Base-by-base conservation (phyloP, 2,113 vertebrate genomes). In the Leucosticte australis region DNA sequence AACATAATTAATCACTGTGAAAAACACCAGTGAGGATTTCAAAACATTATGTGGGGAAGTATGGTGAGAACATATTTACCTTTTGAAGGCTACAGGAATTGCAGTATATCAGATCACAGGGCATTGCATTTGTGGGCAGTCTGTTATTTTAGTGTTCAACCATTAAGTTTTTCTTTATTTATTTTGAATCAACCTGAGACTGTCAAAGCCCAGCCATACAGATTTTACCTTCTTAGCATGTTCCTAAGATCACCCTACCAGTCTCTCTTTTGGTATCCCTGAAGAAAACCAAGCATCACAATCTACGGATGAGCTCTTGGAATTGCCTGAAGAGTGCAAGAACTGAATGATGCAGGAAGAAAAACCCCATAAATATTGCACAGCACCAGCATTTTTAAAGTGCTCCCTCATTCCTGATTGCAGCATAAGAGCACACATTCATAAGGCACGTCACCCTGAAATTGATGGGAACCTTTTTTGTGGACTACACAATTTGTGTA, bases 1-100 rank as follows among this genome's bases (percentile, higher is more conserved):
- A 92, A 67, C 50, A 55, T 95, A 96, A 97, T 97, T 94, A 94
- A 96, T 71, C 74, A 77, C 53, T 50, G 56, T 90, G 83, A 90
- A 91, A 94, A 94, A 88, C 59, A 86, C 31, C 57, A 90, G 68
- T 59, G 64, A 83, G n/a, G 68, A 78, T 78, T 73, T 86, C 26
- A 92, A 95, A 94, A 94, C 69, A 35, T 64, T 93, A 47, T 75
- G 86, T 80, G 56, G 31, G 28, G 69, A 92, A 89, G 59, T 85
- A 46, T 73, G 57, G 85, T 96, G 94, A 92, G 26, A 73, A 79
- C 37, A 57, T 83, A 80, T 74, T 95, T 95, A 93, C 91, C 46
- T 80, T 92, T 63, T 44, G 59, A 87, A 75, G 59, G 57, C 49
- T 92, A 73, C 28, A 74, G 56, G n/a, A 74, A 67, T 86, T 85